Conservation (phyloP, 1,140 invertebrate species). For the Habropoda laboriosa region DNA sequence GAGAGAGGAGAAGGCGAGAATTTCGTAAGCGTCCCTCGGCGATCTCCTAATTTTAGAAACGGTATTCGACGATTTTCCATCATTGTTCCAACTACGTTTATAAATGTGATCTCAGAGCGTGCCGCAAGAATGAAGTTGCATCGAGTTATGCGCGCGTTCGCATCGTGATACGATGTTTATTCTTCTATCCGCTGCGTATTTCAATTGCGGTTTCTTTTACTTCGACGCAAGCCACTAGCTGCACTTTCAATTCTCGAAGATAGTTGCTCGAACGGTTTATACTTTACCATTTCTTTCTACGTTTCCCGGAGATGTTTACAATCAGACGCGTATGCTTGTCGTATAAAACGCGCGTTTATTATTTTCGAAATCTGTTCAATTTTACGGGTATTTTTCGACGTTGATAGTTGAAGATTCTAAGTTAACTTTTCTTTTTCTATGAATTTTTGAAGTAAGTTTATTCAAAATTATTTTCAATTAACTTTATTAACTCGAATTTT, state of each 20-base stretch:
- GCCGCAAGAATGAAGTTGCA: slow-evolving; percentile 42
- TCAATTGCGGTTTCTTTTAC: background rate
- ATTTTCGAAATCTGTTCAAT: too few relatives aligned
- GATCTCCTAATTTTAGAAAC: slow-evolving; percentile 54
- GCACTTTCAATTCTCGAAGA: background rate
- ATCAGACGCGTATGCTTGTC: too few relatives aligned
- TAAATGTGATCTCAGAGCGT: slow-evolving; percentile 56
- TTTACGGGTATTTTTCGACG: too few relatives aligned
- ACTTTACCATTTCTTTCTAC: too few relatives aligned
- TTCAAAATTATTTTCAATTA: too few relatives aligned
- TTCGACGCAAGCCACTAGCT: background rate
- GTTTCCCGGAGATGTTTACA: too few relatives aligned
- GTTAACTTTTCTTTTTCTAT: too few relatives aligned
- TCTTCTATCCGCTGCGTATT: background rate
- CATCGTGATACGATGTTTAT: slow-evolving; percentile 24
- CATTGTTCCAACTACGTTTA: slow-evolving; percentile 26
- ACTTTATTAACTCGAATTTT: too few relatives aligned
- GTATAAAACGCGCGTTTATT: too few relatives aligned
- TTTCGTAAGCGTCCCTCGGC: slow-evolving; percentile 18
- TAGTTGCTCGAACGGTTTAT: too few relatives aligned
- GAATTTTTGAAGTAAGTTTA: too few relatives aligned
- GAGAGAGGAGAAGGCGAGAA: background rate
- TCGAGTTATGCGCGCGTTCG: slow-evolving; percentile 4
- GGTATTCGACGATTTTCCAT: slow-evolving; percentile 35
- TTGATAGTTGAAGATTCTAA: too few relatives aligned